Percentiles rank a stretch among this genome's conserved stretches.
phyloP scores from a whole-genome alignment of 2,888 invertebrate genomes.

The Hymenopus coronatus region DNA sequence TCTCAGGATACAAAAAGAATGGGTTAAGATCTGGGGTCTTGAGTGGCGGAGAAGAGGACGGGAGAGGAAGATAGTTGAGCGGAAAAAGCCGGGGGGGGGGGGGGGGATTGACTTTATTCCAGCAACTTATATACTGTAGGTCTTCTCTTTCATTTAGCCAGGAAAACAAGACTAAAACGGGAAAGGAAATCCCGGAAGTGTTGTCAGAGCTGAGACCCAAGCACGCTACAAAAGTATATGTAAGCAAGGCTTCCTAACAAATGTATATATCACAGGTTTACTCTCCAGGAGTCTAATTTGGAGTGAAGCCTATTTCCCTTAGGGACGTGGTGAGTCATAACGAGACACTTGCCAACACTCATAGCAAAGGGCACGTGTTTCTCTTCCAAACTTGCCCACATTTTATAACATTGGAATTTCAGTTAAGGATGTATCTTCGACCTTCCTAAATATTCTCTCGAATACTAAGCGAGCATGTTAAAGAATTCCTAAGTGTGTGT shows the following conservation, averaged over 20 bases:
- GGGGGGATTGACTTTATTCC: background rate
- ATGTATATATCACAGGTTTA: too few relatives aligned
- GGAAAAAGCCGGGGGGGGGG: background rate
- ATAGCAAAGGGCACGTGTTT: too few relatives aligned
- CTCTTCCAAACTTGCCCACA: too few relatives aligned
- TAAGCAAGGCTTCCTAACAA: background rate
- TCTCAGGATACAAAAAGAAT: background rate
- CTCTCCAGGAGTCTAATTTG: background rate
- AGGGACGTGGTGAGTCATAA: background rate
- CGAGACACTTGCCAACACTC: too few relatives aligned
- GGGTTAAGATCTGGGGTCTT: background rate
- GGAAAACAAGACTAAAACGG: background rate
- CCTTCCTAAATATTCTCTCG: too few relatives aligned
- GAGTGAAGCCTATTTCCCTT: background rate
- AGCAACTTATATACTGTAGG: slow-evolving; percentile 10
- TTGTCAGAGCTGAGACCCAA: background rate
- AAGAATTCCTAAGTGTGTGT: too few relatives aligned
- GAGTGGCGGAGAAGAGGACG: background rate
- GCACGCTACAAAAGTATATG: background rate
- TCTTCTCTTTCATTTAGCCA: slow-evolving; percentile 6
- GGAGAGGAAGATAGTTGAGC: background rate
- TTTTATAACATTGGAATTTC: too few relatives aligned
- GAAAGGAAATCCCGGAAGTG: slow-evolving; percentile 9
- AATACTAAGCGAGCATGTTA: too few relatives aligned
- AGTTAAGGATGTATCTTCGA: too few relatives aligned